A percentile compares a stretch with the other conserved stretches of the same genome.
phyloP scores from a whole-genome alignment of 2,113 vertebrate species.

The Cardinalis cardinalis region DNA sequence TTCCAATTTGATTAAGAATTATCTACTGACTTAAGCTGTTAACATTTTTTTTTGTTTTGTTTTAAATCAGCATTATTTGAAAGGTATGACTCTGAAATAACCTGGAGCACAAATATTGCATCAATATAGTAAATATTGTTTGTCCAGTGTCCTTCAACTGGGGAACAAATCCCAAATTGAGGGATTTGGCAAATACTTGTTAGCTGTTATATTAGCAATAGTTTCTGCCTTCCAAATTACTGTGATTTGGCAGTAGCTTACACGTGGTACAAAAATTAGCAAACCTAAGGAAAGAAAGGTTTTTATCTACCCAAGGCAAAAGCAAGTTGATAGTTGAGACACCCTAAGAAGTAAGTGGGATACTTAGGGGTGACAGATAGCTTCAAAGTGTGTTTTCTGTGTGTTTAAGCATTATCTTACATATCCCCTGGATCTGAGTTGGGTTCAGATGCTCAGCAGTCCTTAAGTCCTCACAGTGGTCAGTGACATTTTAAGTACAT shows the following conservation, averaged over 20 bases:
- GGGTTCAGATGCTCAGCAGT: background rate
- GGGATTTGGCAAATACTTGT: background rate
- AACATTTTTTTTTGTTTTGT: background rate
- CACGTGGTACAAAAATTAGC: background rate
- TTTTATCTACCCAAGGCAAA: background rate
- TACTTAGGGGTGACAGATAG: background rate
- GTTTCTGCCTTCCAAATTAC: background rate
- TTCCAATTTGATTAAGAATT: background rate
- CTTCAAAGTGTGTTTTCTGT: background rate
- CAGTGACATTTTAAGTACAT: background rate
- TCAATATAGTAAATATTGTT: background rate
- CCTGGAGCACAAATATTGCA: background rate
- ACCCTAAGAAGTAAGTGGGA: background rate
- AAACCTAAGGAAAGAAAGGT: background rate
- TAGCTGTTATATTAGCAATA: background rate
- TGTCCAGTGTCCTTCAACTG: background rate
- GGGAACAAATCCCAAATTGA: background rate
- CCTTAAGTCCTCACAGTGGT: background rate
- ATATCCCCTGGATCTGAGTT: background rate
- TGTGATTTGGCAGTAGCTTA: background rate
- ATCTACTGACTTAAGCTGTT: background rate
- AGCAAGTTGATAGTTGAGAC: background rate
- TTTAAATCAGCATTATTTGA: background rate
- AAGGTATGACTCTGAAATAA: background rate
- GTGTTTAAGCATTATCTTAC: background rate